phyloP scores from a whole-genome alignment of 2,888 invertebrate species.

The Eristalis arbustorum region DNA sequence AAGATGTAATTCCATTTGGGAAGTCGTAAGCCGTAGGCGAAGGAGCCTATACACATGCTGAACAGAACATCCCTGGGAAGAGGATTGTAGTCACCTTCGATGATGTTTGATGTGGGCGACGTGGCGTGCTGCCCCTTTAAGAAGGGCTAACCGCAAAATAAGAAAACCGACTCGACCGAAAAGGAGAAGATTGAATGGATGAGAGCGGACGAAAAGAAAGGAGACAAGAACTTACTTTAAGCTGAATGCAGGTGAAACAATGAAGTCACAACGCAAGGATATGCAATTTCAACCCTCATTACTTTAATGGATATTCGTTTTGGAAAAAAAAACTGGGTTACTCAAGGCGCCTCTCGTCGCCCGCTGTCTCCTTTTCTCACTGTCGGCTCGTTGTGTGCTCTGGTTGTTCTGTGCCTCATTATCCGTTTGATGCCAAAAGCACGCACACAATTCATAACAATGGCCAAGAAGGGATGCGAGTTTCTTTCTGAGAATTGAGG shows the following conservation, averaged over 20 bases:
- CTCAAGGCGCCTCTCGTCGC: conserved; percentile 10
- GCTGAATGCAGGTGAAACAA: conserved; percentile 49
- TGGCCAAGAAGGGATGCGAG: not conserved
- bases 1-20: not conserved
- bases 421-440: conserved; percentile 58
- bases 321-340: conserved; percentile 50
- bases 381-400: not conserved
- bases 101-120: not conserved
- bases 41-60: not conserved
- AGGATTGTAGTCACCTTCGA: not conserved
- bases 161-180: not conserved
- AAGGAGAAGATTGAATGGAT: not conserved
- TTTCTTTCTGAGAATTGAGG: no score
- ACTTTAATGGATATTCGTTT: conserved; percentile 65
- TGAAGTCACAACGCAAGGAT: conserved; percentile 44
- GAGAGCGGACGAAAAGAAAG: not conserved
- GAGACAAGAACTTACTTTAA: not conserved
- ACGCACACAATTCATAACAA: conserved; percentile 39
- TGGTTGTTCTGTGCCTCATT: conserved; percentile 42
- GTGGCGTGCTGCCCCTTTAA: not conserved
- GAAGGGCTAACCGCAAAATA: not conserved
- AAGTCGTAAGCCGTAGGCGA: not conserved
- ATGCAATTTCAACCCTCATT: conserved; percentile 60
- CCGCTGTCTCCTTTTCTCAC: not conserved
- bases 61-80: not conserved